Conservation (phyloP, 2,888 invertebrate genomes). For the Hoplodrina ambigua region DNA sequence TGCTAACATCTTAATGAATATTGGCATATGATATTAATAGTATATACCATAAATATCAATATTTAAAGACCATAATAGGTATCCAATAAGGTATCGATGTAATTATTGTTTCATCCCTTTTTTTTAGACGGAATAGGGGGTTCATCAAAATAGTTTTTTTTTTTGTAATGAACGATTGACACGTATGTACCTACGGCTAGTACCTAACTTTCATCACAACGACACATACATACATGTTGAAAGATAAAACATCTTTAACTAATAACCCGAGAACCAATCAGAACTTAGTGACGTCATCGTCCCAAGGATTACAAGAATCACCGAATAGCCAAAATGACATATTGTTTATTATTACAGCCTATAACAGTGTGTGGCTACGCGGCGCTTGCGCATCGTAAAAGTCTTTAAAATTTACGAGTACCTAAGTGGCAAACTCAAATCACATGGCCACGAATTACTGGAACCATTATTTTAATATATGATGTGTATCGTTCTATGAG, state of each 20-base stretch:
- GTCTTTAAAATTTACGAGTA: slow-evolving; percentile 29
- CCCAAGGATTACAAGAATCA: slow-evolving; percentile 59
- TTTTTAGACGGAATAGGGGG: too few species aligned
- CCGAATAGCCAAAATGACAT: slow-evolving; percentile 50
- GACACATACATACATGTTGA: background rate
- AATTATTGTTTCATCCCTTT: background rate
- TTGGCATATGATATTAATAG: background rate
- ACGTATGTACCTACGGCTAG: too few species aligned
- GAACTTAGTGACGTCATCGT: slow-evolving; percentile 27
- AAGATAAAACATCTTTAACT: background rate
- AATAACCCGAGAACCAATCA: slow-evolving; percentile 39
- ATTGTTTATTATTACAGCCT: slow-evolving; percentile 61
- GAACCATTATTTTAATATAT: background rate
- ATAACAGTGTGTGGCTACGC: slow-evolving; percentile 5
- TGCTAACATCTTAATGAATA: slow-evolving; percentile 3
- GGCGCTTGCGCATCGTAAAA: slow-evolving; percentile 43
- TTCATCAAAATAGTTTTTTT: too few species aligned
- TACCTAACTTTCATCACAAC: too few species aligned
- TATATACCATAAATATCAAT: background rate
- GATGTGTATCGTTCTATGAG: background rate
- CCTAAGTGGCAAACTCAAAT: slow-evolving; percentile 24
- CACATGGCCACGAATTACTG: background rate
- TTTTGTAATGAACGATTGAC: too few species aligned
- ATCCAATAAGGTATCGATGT: background rate
- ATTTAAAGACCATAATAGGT: background rate